Conservation (phyloP, 2,888 invertebrate genomes). For the Sarcophaga variegata region DNA sequence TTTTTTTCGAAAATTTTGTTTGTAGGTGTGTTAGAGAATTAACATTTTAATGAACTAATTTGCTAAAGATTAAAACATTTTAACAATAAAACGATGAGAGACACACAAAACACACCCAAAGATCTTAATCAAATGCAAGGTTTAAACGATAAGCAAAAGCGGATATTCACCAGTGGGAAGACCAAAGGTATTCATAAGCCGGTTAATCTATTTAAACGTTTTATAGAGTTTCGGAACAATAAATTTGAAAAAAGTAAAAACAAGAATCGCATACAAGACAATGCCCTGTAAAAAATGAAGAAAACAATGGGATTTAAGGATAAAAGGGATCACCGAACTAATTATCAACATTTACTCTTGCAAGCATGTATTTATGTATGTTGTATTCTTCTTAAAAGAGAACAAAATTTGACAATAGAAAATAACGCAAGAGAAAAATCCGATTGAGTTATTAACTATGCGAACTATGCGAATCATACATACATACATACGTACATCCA, state of each 20-base stretch:
- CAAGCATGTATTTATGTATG: background rate
- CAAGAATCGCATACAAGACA: slow-evolving; percentile 19
- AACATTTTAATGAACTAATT: slow-evolving; percentile 82
- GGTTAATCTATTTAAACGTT: slow-evolving; percentile 82
- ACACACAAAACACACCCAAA: slow-evolving; percentile 45
- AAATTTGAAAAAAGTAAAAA: slow-evolving; percentile 27
- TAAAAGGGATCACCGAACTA: slow-evolving; percentile 75
- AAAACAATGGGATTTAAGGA: slow-evolving; percentile 59
- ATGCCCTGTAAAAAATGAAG: slow-evolving; percentile 36
- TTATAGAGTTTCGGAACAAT: slow-evolving; percentile 71
- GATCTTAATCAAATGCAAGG: slow-evolving; percentile 47
- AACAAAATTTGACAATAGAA: background rate
- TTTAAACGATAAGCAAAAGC: slow-evolving; percentile 49
- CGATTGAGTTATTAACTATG: slow-evolving; percentile 61
- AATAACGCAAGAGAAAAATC: slow-evolving; percentile 56
- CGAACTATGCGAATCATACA: background rate
- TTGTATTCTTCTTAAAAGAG: slow-evolving; percentile 4
- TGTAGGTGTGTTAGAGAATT: slow-evolving; percentile 81
- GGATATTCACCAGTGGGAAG: slow-evolving; percentile 52
- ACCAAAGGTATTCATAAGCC: slow-evolving; percentile 77
- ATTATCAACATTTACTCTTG: slow-evolving; percentile 72
- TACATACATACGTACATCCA: too few species aligned
- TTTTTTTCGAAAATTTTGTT: slow-evolving; percentile 54
- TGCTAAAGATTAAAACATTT: slow-evolving; percentile 79
- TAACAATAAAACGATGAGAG: slow-evolving; percentile 37